Percentiles rank a stretch among this genome's conserved stretches.
Conservation (phyloP, 2,113 vertebrate genomes). For the Notechis scutatus region DNA sequence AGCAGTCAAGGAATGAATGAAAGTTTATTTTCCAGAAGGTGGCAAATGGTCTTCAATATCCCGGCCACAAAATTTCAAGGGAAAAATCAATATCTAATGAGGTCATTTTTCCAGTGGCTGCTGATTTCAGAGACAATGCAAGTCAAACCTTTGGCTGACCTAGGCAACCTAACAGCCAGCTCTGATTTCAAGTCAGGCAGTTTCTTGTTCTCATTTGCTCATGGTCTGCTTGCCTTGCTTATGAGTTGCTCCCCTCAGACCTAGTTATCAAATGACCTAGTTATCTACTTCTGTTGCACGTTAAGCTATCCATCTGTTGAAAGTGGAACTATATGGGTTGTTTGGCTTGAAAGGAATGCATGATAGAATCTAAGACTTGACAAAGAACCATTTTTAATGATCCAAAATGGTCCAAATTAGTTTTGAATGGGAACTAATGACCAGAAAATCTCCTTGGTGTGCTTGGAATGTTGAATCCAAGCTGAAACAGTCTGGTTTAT, state of each 20-base stretch:
- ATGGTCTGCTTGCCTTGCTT: not conserved
- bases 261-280: not conserved
- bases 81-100: not conserved
- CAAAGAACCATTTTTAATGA: not conserved
- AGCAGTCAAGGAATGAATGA: not conserved
- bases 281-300: not conserved
- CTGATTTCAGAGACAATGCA: not conserved
- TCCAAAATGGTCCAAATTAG: not conserved
- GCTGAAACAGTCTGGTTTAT: not conserved
- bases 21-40: not conserved
- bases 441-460: not conserved
- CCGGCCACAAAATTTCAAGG: not conserved
- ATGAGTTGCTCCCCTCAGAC: not conserved
- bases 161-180: not conserved
- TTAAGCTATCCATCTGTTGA: not conserved
- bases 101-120: not conserved
- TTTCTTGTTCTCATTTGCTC: not conserved
- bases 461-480: not conserved
- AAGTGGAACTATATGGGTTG: not conserved
- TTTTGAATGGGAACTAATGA: not conserved
- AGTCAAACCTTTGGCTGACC: not conserved
- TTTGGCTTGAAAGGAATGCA: not conserved
- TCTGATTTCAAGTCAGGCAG: not conserved
- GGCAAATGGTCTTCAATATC: not conserved
- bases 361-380: not conserved